phyloP scores from a whole-genome alignment of 30 jellyfish, hydroid and myxozoan genomes.

The Cassiopea xamachana region DNA sequence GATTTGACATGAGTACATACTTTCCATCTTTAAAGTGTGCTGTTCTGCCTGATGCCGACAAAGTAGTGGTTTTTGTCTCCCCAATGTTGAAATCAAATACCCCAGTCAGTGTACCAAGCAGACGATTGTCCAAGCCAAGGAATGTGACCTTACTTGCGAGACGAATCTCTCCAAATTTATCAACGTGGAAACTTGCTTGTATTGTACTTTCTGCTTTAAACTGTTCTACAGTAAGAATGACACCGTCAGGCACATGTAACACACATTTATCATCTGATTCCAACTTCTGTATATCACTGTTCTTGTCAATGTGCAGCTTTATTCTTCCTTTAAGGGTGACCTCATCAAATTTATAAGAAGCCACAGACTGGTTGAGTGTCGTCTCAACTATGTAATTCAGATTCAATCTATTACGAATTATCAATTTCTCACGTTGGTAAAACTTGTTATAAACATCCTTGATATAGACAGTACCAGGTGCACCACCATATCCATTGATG shows the following conservation, averaged over 20 bases:
- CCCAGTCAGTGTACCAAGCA: constrained; percentile 74
- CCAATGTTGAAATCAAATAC: constrained; percentile 65
- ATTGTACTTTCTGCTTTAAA: constrained; percentile 24
- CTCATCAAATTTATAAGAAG: constrained; percentile 22
- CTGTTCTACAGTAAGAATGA: constrained; percentile 42
- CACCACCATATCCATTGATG: constrained; percentile 25
- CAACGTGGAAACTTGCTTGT: constrained; percentile 69
- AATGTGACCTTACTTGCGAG: constrained; percentile 71
- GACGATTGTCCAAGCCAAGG: constrained; percentile 61
- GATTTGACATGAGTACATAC: constrained; percentile 54
- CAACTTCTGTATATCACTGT: constrained; percentile 19
- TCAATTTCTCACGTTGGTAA: constrained; percentile 34
- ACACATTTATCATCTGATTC: constrained; percentile 55
- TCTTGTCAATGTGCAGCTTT: constrained; percentile 42
- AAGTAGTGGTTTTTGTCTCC: constrained; percentile 53
- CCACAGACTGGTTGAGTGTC: constrained; percentile 44
- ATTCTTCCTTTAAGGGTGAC: constrained; percentile 48
- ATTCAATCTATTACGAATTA: constrained; percentile 22
- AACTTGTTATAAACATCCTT: constrained; percentile 24
- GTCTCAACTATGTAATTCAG: constrained; percentile 5
- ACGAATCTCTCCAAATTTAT: constrained; percentile 57
- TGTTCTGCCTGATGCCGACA: constrained; percentile 63
- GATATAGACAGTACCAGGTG: constrained; percentile 67
- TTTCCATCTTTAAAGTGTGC: constrained; percentile 70
- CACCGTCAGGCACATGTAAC: constrained; percentile 60